These are phyloP conservation scores for Bedellia somnulentella DNA, from an alignment of 2,888 invertebrate genomes.

Conservation along the genomic window DNA sequence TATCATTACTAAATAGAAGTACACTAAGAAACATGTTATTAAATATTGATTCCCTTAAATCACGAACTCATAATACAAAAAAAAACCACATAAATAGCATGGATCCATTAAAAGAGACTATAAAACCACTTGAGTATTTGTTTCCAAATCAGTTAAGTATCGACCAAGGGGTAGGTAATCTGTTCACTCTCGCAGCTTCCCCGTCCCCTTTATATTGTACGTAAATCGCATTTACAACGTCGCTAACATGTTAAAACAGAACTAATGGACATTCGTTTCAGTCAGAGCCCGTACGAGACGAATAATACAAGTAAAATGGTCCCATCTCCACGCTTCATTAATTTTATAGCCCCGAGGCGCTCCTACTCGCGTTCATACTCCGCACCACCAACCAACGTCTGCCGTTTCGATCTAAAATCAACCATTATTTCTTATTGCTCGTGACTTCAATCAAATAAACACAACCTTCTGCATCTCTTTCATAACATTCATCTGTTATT, in stretches of 20 bases:
- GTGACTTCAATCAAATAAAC: slow-evolving; percentile 58
- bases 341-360: slow-evolving; percentile 59
- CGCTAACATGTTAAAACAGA: slow-evolving; percentile 63
- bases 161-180: slow-evolving; percentile 38
- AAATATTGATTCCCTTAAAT: too few relatives aligned
- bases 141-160: too few relatives aligned
- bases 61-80: too few relatives aligned
- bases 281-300: slow-evolving; percentile 58
- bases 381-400: slow-evolving; percentile 20
- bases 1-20: too few relatives aligned
- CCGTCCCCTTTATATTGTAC: slow-evolving; percentile 53
- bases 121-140: too few relatives aligned
- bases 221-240: slow-evolving; percentile 61
- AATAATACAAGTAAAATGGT: slow-evolving; percentile 63
- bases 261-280: slow-evolving; percentile 62
- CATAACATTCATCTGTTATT: slow-evolving; percentile 38
- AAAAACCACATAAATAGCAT: too few relatives aligned
- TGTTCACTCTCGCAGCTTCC: slow-evolving; percentile 50
- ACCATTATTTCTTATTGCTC: slow-evolving; percentile 50
- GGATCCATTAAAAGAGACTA: too few relatives aligned
- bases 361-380: slow-evolving; percentile 37
- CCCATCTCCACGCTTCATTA: slow-evolving; percentile 62
- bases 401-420: slow-evolving; percentile 56
- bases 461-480: slow-evolving; percentile 45
- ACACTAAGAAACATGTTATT: too few relatives aligned